Conservation (phyloP, 2,888 invertebrate genomes). For the Sesia apiformis region DNA sequence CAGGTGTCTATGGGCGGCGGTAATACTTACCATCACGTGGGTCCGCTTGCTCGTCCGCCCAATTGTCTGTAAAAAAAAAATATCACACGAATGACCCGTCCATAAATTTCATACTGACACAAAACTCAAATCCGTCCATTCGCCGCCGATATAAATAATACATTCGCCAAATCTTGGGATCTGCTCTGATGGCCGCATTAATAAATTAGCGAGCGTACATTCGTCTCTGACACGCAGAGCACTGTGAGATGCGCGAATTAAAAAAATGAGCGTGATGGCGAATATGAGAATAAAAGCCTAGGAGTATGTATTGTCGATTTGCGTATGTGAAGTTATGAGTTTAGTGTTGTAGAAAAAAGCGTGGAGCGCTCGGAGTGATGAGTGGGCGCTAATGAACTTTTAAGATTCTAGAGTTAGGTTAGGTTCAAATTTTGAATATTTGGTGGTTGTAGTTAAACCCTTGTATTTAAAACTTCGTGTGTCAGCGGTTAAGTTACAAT, state of each 20-base stretch:
- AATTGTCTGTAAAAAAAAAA: not conserved
- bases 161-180: constrained; percentile 8
- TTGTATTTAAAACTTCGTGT: too few species aligned
- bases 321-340: too few species aligned
- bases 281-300: too few species aligned
- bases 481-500: too few species aligned
- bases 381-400: too few species aligned
- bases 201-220: constrained; percentile 7
- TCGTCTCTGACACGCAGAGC: not conserved
- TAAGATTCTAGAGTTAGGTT: too few species aligned
- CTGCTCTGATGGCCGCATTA: constrained; percentile 7
- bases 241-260: not conserved
- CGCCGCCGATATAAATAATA: constrained; percentile 5
- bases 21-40: not conserved
- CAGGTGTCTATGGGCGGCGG: not conserved
- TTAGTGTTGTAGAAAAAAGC: too few species aligned
- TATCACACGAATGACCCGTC: not conserved
- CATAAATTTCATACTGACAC: not conserved
- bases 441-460: too few species aligned
- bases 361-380: too few species aligned
- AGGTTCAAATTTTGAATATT: too few species aligned
- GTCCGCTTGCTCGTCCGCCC: too few species aligned
- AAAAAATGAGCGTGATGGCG: not conserved
- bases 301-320: too few species aligned
- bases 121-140: not conserved